Evolutionary conservation across 2,113 vertebrate species (phyloP).

Genomic region (Dasypus novemcinctus): DNA sequence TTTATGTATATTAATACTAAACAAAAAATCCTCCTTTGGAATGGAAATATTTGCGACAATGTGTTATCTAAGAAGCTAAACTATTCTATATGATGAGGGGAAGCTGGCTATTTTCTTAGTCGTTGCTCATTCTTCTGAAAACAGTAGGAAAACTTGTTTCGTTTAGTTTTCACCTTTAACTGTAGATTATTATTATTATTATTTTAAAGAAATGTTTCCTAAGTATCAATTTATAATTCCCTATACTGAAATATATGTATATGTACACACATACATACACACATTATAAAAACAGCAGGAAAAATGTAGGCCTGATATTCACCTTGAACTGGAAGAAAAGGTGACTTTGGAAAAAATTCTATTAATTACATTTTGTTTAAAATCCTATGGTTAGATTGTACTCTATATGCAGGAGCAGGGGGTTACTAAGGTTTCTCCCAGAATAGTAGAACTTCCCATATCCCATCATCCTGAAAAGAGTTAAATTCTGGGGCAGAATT

Average conservation of each 20-base stretch:
- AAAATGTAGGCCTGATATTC: background rate
- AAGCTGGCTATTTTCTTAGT: background rate
- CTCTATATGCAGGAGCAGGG: background rate
- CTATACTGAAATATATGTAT: background rate
- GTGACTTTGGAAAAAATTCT: background rate
- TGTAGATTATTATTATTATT: background rate
- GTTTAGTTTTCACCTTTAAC: background rate
- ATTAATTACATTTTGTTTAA: background rate
- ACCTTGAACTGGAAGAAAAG: background rate
- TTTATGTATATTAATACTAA: background rate
- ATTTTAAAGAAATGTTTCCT: background rate
- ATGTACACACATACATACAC: background rate
- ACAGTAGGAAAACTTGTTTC: background rate
- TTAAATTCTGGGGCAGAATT: background rate
- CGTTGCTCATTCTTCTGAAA: constrained; percentile 1
- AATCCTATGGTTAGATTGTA: background rate
- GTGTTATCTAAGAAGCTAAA: background rate
- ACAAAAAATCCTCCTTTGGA: background rate
- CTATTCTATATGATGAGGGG: background rate
- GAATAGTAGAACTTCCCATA: background rate
- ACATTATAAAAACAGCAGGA: background rate
- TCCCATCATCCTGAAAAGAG: background rate
- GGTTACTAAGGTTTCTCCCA: background rate
- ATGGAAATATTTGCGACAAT: background rate
- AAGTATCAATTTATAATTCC: background rate